Percentiles rank a stretch among this genome's conserved stretches.
Conservation (phyloP, 1,140 invertebrate genomes). For the Hylyphantes graminicola region DNA sequence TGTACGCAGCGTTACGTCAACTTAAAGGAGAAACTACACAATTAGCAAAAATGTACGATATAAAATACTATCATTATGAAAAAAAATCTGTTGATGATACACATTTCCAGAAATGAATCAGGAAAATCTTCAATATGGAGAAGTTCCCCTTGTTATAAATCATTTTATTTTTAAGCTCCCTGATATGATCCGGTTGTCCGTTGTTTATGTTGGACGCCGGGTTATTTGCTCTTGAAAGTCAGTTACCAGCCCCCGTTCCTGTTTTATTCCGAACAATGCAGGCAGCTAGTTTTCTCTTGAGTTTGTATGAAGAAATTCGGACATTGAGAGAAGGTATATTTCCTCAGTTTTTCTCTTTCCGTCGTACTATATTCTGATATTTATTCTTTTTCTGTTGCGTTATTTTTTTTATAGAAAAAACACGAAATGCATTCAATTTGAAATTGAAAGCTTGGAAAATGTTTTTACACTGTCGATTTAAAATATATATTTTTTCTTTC, state of each 20-base stretch:
- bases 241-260: not conserved
- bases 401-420: not conserved
- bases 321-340: not conserved
- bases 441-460: constrained; percentile 1
- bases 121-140: not conserved
- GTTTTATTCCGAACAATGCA: not conserved
- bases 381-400: not conserved
- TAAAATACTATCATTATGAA: not conserved
- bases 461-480: not conserved
- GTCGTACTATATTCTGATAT: not conserved
- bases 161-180: constrained; percentile 13
- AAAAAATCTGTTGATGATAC: not conserved
- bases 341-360: not conserved
- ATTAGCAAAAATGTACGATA: too few species aligned
- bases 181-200: constrained; percentile 5
- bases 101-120: not conserved
- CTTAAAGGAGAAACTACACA: too few species aligned
- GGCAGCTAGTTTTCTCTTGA: not conserved
- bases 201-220: constrained; percentile 11
- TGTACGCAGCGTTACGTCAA: too few species aligned
- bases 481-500: too few species aligned
- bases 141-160: not conserved
- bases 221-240: constrained; percentile 30
- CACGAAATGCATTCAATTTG: not conserved
- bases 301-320: not conserved